A percentile compares a stretch with the other conserved stretches of the same genome.
phyloP scores from a whole-genome alignment of 2,888 invertebrate species.

The Frankliniella fusca region DNA sequence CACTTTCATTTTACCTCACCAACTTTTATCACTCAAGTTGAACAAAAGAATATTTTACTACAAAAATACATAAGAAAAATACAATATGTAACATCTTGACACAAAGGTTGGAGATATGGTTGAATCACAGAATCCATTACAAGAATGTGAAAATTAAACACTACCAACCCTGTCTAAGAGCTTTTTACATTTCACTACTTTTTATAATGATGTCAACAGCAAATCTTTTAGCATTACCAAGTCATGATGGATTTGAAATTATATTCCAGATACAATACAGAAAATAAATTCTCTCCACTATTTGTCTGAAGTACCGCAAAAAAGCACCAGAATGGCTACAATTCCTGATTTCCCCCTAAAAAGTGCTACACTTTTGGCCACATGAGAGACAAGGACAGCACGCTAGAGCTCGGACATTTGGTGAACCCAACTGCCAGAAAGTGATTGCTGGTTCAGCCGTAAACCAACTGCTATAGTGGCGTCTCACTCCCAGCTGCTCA shows the following conservation, averaged over 20 bases:
- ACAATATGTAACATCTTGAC: not conserved
- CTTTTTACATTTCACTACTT: not conserved
- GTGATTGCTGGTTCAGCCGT: no score
- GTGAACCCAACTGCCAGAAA: no score
- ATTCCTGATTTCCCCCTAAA: not conserved
- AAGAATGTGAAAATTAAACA: not conserved
- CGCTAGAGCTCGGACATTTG: no score
- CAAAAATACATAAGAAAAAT: constrained; percentile 15
- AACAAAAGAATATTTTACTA: not conserved
- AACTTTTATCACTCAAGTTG: not conserved
- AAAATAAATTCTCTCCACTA: not conserved
- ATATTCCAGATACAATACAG: not conserved
- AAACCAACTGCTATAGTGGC: no score
- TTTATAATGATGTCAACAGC: not conserved
- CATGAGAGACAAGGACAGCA: no score
- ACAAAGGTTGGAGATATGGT: not conserved
- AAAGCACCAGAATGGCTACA: not conserved
- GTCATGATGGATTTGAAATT: not conserved
- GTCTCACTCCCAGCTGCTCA: no score
- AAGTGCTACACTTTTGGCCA: no score
- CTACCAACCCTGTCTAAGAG: not conserved
- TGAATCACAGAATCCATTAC: not conserved
- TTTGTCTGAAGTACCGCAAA: not conserved
- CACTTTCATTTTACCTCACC: not conserved
- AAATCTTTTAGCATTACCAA: not conserved